Evolutionary conservation across 2,888 invertebrate genomes (phyloP), one percentile per base, ranked within the genome.

Genomic region (Adela reaumurella): DNA sequence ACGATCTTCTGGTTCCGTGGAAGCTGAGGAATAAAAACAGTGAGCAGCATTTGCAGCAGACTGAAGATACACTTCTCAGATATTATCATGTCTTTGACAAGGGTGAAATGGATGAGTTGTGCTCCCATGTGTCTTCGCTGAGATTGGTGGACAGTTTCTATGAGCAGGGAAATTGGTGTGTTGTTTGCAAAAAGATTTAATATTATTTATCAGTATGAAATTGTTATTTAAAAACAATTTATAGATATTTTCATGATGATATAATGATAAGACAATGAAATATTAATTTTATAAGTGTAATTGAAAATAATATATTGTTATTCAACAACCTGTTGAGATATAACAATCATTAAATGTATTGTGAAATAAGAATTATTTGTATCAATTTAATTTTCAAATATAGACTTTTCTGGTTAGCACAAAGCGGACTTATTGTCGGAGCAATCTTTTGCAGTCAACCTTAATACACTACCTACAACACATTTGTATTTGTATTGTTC

Each of bases 111-210:
- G 85, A 89, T 56, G 57, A 68, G 1, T 67, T 96, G 43, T 89
- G 90, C 55, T 60, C 62, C 18, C 67, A 79, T 52, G 56, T 87
- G 4, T 55, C 70, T 0, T 70, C 68, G 43, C 71, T 89, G 41
- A 59, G 62, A 43, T 70, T 96, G 11, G 63, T 83, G 28, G 73
- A 82, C 20, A 85, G 84, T 58, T 98, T 93, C 68, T 97, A 97
- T 61, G 97, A 97, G 68, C 91, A 97, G 68, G 98, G 98, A 0
- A 98, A 98, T 67, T 96, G 97, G 92, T 97, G 96, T 78, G 84
- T 92, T 28, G 74, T 92, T 56, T 83, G 94, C 60, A 76, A 83
- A 62, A 92, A 90, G 78, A 62, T 64, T 56, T 63, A 64, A 64
- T 3, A 18, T 14, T 35, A 11, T 35, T 14, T 35, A 14, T 35